Evolutionary conservation across 2,113 vertebrate species (phyloP).

Genomic region (Silurus meridionalis): DNA sequence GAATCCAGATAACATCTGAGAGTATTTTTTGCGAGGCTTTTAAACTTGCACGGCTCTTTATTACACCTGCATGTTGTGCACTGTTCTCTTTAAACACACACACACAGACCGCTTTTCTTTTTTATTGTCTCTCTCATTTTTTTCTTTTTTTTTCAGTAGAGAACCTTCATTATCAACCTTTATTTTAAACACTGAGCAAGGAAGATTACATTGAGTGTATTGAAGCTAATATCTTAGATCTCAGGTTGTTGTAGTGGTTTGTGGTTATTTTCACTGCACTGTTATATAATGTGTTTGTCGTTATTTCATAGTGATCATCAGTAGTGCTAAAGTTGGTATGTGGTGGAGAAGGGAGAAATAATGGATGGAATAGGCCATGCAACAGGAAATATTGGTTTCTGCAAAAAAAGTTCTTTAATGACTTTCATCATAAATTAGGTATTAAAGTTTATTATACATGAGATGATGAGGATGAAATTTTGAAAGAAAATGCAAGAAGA

Average conservation of each 20-base stretch:
- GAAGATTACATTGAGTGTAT: not conserved
- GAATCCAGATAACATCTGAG: slow-evolving; percentile 51
- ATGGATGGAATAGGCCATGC: slow-evolving; percentile 27
- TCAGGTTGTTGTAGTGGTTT: slow-evolving; percentile 16
- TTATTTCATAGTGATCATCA: slow-evolving; percentile 20
- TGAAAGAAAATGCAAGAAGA: not conserved
- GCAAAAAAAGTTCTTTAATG: not conserved
- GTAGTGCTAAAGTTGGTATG: not conserved
- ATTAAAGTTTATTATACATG: not conserved
- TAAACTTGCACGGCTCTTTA: slow-evolving; percentile 37
- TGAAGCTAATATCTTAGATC: not conserved
- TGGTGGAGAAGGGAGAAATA: not conserved
- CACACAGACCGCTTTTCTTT: not conserved
- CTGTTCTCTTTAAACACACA: not conserved
- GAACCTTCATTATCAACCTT: not conserved
- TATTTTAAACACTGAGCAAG: not conserved
- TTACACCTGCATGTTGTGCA: slow-evolving; percentile 38
- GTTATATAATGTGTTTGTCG: not conserved
- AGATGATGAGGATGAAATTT: not conserved
- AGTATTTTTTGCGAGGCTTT: slow-evolving; percentile 47
- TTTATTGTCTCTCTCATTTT: not conserved
- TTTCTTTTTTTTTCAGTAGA: not conserved
- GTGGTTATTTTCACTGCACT: slow-evolving; percentile 17
- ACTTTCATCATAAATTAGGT: not conserved
- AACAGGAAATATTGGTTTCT: slow-evolving; percentile 32